Evolutionary conservation across 2,797 vertebrate species (phyloP).

Genomic region (Petrocephalus sullivani): DNA sequence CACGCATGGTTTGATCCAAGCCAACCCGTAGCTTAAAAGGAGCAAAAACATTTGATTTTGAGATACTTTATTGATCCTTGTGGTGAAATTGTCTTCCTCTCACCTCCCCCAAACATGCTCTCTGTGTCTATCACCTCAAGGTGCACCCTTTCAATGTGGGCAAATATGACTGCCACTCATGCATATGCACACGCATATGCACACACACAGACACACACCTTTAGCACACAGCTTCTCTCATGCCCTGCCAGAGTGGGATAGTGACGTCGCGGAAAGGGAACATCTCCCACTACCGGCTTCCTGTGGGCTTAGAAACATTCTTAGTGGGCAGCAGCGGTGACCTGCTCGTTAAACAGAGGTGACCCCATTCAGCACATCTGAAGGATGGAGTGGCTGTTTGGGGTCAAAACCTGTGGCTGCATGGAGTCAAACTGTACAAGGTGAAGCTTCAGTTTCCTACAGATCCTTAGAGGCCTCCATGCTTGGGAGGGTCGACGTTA

Average conservation of each 20-base stretch:
- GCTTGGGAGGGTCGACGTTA: not conserved
- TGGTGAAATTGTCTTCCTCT: no score
- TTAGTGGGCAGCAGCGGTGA: not conserved
- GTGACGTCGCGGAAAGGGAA: not conserved
- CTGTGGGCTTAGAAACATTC: not conserved
- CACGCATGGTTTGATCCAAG: not conserved
- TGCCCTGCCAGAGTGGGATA: not conserved
- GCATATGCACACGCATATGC: not conserved
- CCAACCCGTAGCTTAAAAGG: not conserved
- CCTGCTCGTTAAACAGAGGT: not conserved
- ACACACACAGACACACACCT: not conserved
- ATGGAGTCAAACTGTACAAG: not conserved
- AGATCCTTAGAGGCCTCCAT: not conserved
- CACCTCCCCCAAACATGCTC: no score
- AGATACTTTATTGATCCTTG: no score
- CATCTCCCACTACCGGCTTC: not conserved
- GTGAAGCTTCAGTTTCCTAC: not conserved
- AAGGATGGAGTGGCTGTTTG: not conserved
- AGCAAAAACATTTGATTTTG: no score
- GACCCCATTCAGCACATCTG: not conserved
- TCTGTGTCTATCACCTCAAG: no score
- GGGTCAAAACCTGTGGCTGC: not conserved
- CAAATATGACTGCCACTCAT: not conserved
- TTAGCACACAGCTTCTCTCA: not conserved
- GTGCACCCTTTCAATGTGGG: not conserved